These are phyloP conservation scores for Anthrax anthrax DNA, from an alignment of 2,888 invertebrate species.

Conservation along the genomic window DNA sequence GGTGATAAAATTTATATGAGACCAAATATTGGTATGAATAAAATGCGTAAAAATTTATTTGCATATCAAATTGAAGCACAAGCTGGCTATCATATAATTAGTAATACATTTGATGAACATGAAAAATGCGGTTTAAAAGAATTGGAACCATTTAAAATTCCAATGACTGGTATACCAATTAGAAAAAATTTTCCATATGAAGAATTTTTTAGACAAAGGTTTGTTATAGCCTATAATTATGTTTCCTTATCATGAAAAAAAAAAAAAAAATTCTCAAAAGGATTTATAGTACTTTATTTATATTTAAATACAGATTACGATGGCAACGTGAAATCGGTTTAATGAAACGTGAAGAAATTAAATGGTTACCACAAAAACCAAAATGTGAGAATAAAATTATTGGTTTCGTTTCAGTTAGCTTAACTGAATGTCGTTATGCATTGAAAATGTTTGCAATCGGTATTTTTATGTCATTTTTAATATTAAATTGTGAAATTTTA, in stretches of 20 bases:
- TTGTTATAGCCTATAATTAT: background rate
- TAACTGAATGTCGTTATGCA: slow-evolving; percentile 40
- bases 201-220: slow-evolving; percentile 40
- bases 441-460: slow-evolving; percentile 32
- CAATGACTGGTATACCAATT: slow-evolving; percentile 41
- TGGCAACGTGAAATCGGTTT: slow-evolving; percentile 47
- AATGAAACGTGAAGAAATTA: slow-evolving; percentile 36
- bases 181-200: slow-evolving; percentile 42
- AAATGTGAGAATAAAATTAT: slow-evolving; percentile 37
- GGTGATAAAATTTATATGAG: slow-evolving; percentile 40
- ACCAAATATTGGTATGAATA: slow-evolving; percentile 40
- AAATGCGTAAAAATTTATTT: slow-evolving; percentile 40
- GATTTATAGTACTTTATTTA: too few relatives aligned
- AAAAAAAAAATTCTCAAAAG: too few relatives aligned
- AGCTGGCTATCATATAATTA: slow-evolving; percentile 45
- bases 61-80: slow-evolving; percentile 47
- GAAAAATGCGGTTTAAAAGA: slow-evolving; percentile 48
- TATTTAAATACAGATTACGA: slow-evolving; percentile 33
- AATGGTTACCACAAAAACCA: slow-evolving; percentile 42
- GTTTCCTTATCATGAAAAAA: background rate
- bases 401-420: slow-evolving; percentile 42
- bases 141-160: slow-evolving; percentile 43
- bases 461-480: slow-evolving; percentile 15
- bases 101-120: slow-evolving; percentile 43
- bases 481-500: slow-evolving; percentile 19